Evolutionary conservation across 2,113 vertebrate species (phyloP).

Genomic region (Miniopterus natalensis): DNA sequence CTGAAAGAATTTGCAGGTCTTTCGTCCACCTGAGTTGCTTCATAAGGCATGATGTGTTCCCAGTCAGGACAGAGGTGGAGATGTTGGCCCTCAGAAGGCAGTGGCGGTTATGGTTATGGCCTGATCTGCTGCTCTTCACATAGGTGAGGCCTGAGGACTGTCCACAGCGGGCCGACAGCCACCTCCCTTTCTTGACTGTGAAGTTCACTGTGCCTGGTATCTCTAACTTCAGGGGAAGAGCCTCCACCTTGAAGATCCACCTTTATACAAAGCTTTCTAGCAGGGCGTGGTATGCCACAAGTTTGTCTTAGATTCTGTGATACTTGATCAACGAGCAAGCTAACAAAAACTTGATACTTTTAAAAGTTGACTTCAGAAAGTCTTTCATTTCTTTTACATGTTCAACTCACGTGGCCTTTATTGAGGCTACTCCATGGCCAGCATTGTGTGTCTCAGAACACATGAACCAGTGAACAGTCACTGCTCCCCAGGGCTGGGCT

Average conservation of each 20-base stretch:
- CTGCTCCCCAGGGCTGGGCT: neutral
- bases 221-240: neutral
- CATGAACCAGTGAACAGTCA: neutral
- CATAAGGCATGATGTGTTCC: neutral
- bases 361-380: neutral
- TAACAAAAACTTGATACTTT: conserved; percentile 8
- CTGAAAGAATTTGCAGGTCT: neutral
- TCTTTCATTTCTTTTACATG: neutral
- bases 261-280: neutral
- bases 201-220: neutral
- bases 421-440: fast-evolving
- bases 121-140: neutral
- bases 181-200: neutral
- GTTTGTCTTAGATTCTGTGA: neutral
- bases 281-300: neutral
- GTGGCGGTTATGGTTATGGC: fast-evolving
- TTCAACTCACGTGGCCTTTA: neutral
- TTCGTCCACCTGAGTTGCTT: neutral
- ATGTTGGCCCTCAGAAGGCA: neutral
- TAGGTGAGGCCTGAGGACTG: fast-evolving
- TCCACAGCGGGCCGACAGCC: neutral
- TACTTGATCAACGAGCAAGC: neutral
- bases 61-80: neutral
- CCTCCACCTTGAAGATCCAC: neutral
- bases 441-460: neutral